Base-by-base conservation (phyloP, 2,888 invertebrate genomes). In the Apamea crenata region DNA sequence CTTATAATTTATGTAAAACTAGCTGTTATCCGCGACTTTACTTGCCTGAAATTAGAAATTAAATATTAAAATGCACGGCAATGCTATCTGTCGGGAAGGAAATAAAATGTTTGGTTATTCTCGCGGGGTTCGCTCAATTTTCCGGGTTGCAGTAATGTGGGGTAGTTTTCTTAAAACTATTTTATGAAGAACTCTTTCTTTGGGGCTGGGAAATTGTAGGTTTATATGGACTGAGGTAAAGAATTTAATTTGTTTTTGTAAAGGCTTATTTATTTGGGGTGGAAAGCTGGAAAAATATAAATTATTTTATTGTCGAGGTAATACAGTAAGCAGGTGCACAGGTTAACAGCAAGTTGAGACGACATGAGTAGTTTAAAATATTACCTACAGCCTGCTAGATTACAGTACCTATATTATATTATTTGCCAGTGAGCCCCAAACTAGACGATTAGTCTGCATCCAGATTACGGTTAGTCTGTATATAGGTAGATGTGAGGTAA, bases 1-100 rank as follows among this genome's bases (percentile, higher is more conserved):
- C 76, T 21, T 89, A 85, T 89, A 80, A 88, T 73, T 89, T 89
- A 88, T 88, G 85, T 85, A 89, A 79, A 85, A 86, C 90, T 83
- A 89, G 80, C 85, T 73, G 81, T 86, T 88, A 89, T 84, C 82
- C 89, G 75, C 78, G 88, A 84, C 88, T 88, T 86, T 82, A 86
- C 82, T 89, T 74, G 72, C 36, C 69, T 77, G 85, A 83, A 88
- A 88, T 88, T 86, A 89, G 88, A 88, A 88, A 88, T 89, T 88
- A 88, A 88, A 88, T 88, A 88, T 88, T 88, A 81, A 88, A 80
- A 82, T 53, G 82, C 73, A 29, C 80, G 66, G 82, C 74, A 74
- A 89, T 81, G 89, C 89, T 85, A 89, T 83, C 87, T 86, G 88
- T 88, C 70, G 86, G 82, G 59, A 6, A 56, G 84, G 74, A 83